These are phyloP conservation scores for Neotoma lepida DNA, from an alignment of 2,113 vertebrate genomes.

Conservation along the genomic window DNA sequence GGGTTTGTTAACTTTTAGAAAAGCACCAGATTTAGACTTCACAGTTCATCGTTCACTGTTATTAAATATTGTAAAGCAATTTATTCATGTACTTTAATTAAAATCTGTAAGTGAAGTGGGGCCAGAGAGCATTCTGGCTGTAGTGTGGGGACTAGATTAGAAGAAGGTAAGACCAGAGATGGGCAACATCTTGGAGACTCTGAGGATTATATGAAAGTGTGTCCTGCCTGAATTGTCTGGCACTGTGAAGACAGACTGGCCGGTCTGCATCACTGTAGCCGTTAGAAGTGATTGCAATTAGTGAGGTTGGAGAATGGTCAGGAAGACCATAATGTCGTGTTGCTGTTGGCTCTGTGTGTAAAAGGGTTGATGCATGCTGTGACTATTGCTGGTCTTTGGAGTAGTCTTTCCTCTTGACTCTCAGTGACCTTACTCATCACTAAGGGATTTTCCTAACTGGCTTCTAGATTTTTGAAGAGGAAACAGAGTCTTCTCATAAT, in stretches of 20 bases:
- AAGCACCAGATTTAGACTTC: not conserved
- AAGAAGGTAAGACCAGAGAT: not conserved
- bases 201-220: conserved; percentile 24
- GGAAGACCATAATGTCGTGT: not conserved
- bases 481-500: not conserved
- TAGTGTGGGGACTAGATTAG: not conserved
- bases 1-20: not conserved
- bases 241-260: not conserved
- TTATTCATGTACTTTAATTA: not conserved
- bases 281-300: not conserved
- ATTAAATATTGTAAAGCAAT: conserved; percentile 31
- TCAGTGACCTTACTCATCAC: not conserved
- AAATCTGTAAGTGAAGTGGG: not conserved
- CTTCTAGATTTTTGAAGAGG: conserved; percentile 23
- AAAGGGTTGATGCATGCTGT: not conserved
- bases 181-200: not conserved
- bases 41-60: not conserved
- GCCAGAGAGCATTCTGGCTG: not conserved
- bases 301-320: not conserved
- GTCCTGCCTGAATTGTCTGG: not conserved
- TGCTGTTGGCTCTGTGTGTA: not conserved
- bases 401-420: not conserved
- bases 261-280: not conserved
- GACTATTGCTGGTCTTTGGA: not conserved
- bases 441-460: not conserved